Conservation (phyloP, 2,797 vertebrate genomes). For the Artibeus jamaicensis region DNA sequence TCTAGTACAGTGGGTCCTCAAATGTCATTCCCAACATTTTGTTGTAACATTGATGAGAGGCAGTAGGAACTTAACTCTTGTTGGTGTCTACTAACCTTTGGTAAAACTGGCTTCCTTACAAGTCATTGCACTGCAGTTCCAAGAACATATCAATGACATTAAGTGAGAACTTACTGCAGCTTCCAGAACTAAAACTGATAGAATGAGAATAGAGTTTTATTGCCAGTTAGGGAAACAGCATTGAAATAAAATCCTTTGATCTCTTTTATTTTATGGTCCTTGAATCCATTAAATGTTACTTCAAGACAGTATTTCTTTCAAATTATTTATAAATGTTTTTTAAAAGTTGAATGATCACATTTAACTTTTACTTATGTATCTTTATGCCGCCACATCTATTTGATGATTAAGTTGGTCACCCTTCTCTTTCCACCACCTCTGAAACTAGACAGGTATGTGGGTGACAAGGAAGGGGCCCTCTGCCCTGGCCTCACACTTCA, state of each 20-base stretch:
- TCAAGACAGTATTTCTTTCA: background rate
- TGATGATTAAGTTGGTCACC: background rate
- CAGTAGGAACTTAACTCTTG: background rate
- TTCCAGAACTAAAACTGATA: background rate
- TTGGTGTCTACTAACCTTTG: background rate
- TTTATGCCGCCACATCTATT: background rate
- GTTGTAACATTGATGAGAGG: background rate
- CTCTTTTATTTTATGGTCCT: background rate
- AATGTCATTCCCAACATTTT: background rate
- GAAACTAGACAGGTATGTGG: background rate
- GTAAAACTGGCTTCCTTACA: background rate
- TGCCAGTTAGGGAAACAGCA: background rate
- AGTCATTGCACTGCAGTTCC: background rate
- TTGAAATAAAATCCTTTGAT: conserved; percentile 30
- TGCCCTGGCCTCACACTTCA: background rate
- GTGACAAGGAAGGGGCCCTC: background rate
- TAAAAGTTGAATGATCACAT: background rate
- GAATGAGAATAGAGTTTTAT: background rate
- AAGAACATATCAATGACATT: background rate
- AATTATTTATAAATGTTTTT: background rate
- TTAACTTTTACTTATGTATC: background rate
- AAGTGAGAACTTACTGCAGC: background rate
- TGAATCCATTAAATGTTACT: background rate
- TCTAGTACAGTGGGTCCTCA: background rate
- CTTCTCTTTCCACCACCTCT: background rate